A percentile compares a stretch with the other conserved stretches of the same genome.
Conservation (phyloP, 2,888 invertebrate genomes). For the Acronicta aceris region DNA sequence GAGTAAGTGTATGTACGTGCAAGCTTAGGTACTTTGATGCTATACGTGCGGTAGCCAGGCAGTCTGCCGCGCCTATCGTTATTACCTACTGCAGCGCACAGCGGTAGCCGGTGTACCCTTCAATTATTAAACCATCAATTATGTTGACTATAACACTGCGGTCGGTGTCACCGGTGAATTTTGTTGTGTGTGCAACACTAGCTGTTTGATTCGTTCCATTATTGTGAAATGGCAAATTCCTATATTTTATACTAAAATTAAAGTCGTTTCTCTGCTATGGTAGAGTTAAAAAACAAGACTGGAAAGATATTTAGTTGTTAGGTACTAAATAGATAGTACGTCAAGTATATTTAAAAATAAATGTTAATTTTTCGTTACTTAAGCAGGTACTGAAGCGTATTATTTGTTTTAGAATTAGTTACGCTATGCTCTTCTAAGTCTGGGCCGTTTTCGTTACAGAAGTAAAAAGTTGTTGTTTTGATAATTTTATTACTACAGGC, state of each 20-base stretch:
- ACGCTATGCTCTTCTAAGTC: conserved; percentile 1
- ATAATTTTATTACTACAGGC: too few relatives aligned
- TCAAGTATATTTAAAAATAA: conserved; percentile 6
- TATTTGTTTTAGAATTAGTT: conserved; percentile 27
- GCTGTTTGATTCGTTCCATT: too few relatives aligned
- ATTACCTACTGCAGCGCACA: conserved; percentile 52
- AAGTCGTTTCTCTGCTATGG: too few relatives aligned
- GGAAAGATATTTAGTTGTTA: too few relatives aligned
- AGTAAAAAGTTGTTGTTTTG: too few relatives aligned
- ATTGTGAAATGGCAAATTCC: too few relatives aligned
- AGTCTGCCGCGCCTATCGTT: conserved; percentile 65
- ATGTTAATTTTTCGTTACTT: conserved; percentile 9
- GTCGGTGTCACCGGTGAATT: conserved; percentile 5
- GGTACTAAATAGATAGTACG: too few relatives aligned
- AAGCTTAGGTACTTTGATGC: neutral
- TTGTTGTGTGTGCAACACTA: too few relatives aligned
- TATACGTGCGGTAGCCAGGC: conserved; percentile 56
- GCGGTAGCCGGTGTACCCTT: conserved; percentile 46
- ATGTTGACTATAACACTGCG: conserved; percentile 17
- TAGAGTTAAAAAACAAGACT: too few relatives aligned
- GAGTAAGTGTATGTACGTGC: neutral
- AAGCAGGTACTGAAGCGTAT: conserved; percentile 7
- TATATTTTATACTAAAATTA: too few relatives aligned
- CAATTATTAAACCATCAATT: conserved; percentile 58
- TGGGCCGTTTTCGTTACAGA: conserved; percentile 1